phyloP scores from a whole-genome alignment of 2,113 vertebrate species.

The Actenoides lindsayi region DNA sequence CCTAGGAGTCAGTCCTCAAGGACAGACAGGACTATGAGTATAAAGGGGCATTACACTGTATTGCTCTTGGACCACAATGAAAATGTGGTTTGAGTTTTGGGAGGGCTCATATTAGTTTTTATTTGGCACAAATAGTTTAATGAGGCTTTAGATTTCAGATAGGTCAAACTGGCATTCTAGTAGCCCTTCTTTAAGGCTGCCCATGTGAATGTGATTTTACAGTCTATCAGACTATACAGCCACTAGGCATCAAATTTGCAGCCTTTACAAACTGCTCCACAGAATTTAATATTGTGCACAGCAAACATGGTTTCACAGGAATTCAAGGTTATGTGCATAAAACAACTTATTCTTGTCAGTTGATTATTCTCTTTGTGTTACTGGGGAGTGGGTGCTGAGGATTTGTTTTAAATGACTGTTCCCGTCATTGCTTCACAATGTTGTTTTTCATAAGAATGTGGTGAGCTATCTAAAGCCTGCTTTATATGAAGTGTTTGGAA shows the following conservation, averaged over 20 bases:
- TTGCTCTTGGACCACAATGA: conserved; percentile 35
- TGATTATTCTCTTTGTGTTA: conserved; percentile 2
- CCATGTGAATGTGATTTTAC: not conserved
- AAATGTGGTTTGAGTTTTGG: conserved; percentile 32
- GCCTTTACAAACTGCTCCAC: not conserved
- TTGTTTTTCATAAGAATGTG: conserved; percentile 37
- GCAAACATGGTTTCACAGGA: not conserved
- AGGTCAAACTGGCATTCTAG: not conserved
- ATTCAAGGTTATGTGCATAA: not conserved
- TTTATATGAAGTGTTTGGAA: conserved; percentile 56
- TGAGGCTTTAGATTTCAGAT: conserved; percentile 3
- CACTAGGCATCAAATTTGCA: not conserved
- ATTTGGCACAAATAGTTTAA: not conserved
- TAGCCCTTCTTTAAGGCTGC: not conserved
- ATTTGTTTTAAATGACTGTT: conserved; percentile 8
- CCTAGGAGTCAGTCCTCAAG: not conserved
- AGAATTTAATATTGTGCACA: not conserved
- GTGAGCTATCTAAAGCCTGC: conserved; percentile 51
- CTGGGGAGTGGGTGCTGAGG: not conserved
- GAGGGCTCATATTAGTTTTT: conserved; percentile 22
- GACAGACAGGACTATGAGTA: not conserved
- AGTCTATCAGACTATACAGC: not conserved
- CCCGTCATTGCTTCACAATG: not conserved
- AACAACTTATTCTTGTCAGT: not conserved
- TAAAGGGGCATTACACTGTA: not conserved